Conservation (phyloP, 2,797 vertebrate genomes). For the Bucorvus abyssinicus region DNA sequence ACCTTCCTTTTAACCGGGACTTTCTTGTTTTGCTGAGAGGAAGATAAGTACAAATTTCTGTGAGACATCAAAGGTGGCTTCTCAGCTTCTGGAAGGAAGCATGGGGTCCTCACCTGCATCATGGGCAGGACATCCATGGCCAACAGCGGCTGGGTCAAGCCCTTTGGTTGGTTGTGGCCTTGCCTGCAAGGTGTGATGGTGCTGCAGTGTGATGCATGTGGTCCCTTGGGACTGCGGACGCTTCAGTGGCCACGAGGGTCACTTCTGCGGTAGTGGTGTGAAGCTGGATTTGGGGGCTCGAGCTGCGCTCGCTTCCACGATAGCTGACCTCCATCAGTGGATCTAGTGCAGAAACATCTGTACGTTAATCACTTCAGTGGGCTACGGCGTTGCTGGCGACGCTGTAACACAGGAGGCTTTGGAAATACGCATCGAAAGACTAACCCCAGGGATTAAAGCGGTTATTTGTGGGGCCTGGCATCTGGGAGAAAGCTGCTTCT, state of each 20-base stretch:
- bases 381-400: neutral
- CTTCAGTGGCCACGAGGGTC: neutral
- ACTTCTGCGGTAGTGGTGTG: neutral
- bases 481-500: neutral
- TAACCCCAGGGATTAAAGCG: neutral
- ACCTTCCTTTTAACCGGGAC: neutral
- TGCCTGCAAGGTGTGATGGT: fast-evolving
- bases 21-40: neutral
- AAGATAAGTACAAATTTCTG: fast-evolving
- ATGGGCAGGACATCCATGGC: fast-evolving
- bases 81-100: neutral
- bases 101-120: fast-evolving
- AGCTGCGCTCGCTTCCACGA: neutral
- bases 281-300: no score
- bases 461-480: neutral
- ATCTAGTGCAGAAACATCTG: neutral
- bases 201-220: fast-evolving
- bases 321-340: neutral
- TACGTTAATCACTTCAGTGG: neutral
- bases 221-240: neutral
- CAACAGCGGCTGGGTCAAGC: neutral
- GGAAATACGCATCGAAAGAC: neutral
- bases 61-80: neutral
- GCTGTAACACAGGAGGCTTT: neutral
- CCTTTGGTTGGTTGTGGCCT: neutral